Evolutionary conservation across 2,888 invertebrate genomes (phyloP).

Genomic region (Zele albiditarsus): DNA sequence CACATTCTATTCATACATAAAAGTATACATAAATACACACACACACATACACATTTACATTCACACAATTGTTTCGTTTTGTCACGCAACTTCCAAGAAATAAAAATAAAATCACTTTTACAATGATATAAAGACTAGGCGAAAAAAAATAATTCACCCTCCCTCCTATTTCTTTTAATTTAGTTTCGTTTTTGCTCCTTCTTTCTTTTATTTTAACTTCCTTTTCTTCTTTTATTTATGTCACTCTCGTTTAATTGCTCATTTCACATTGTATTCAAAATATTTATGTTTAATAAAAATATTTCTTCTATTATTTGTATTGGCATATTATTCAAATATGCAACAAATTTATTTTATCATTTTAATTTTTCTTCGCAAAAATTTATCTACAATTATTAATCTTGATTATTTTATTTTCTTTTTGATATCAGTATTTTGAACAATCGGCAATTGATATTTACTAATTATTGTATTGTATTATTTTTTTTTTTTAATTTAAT

Average conservation of each 20-base stretch:
- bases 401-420: background rate
- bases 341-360: background rate
- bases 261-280: slow-evolving; percentile 5
- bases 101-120: background rate
- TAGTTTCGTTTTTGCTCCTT: too few relatives aligned
- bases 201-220: background rate
- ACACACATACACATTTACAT: slow-evolving; percentile 2
- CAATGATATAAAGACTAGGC: background rate
- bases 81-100: slow-evolving; percentile 14
- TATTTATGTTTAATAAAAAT: background rate
- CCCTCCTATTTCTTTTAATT: background rate
- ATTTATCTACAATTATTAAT: slow-evolving; percentile 6
- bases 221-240: background rate
- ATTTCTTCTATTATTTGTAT: background rate
- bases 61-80: slow-evolving; percentile 5
- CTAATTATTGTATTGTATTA: background rate
- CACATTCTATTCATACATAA: background rate
- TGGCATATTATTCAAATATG: background rate
- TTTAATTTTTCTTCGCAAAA: background rate
- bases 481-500: background rate
- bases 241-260: background rate
- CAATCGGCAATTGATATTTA: background rate
- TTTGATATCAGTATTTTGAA: background rate
- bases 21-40: background rate
- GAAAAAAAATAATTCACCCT: background rate